These are phyloP conservation scores for Romanogobio albipinnatus DNA, from an alignment of 2,113 vertebrate species.

Conservation along the genomic window DNA sequence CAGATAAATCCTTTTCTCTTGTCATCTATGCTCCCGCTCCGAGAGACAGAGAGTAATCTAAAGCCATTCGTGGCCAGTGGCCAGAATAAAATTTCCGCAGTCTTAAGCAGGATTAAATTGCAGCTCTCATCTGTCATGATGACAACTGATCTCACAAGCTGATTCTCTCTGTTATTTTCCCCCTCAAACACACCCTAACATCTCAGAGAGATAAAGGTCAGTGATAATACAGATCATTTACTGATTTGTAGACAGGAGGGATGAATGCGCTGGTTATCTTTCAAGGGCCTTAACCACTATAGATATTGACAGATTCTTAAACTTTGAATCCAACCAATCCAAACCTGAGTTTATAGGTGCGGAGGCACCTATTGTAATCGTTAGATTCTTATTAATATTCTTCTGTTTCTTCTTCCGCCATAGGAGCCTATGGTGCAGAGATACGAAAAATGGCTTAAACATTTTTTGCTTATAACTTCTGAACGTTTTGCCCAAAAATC, in stretches of 20 bases:
- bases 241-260: background rate
- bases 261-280: background rate
- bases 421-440: too few relatives aligned
- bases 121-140: conserved; percentile 52
- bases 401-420: too few relatives aligned
- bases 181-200: background rate
- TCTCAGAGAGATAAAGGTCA: background rate
- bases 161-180: conserved; percentile 29
- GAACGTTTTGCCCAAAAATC: too few relatives aligned
- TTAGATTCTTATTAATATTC: too few relatives aligned
- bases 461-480: too few relatives aligned
- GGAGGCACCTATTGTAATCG: too few relatives aligned
- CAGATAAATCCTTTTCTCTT: conserved; percentile 6
- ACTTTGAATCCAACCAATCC: too few relatives aligned
- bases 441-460: too few relatives aligned
- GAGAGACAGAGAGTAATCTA: conserved; percentile 49
- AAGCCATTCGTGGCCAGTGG: conserved; percentile 43
- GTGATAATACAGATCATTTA: background rate
- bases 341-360: too few relatives aligned
- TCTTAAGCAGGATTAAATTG: conserved; percentile 63
- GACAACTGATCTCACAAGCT: conserved; percentile 35
- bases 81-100: conserved; percentile 58
- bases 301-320: background rate
- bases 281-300: background rate
- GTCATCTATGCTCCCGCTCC: background rate